Base-by-base conservation (phyloP, 2,797 vertebrate species). In the Varecia variegata region DNA sequence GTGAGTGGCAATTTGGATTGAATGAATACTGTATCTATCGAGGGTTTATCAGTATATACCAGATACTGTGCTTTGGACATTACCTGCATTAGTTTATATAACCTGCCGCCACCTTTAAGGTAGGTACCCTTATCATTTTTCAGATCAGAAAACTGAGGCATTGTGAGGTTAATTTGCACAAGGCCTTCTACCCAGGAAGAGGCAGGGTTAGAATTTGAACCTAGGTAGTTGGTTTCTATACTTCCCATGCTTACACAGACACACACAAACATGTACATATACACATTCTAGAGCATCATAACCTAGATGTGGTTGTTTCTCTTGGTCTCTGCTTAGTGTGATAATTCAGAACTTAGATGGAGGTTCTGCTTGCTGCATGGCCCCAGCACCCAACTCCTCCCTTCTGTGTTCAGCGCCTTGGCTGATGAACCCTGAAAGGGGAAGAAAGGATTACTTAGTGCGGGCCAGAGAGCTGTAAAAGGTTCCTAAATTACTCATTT, bases 401-500 rank as follows among this genome's bases (percentile, higher is more conserved):
- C 50, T 54, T 77, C 88, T 65, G 45, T 73, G 62, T 81, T 74
- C 30, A 58, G 40, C 20, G 32, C 45, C 54, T 94, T 77, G 45
- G 84, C 65, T 77, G 86, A 96, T 68, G 56, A 85, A 95, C 81
- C 86, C 76, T 93, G 89, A 91, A 91, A 94, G 81, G 67, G 58
- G 74, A 93, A 96, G 88, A 92, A 95, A 96, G 54, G 43, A 73
- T 92, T 71, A 84, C 62, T 95, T 79, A 76, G 45, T 73, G 15
- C 1, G 0, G 82, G 60, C 86, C 83, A 96, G 74, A 32, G 58
- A 92, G 52, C 73, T 43, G 35, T 87, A 84, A 95, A 77, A 76
- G 25, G 65, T 93, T 90, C 94, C 76, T 52, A n/a, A 60, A 87
- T 77, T 90, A 87, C 90, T 92, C 81, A 83, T 92, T 96, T 97